Base-by-base conservation (phyloP, 2,797 vertebrate species). In the Martes flavigula region DNA sequence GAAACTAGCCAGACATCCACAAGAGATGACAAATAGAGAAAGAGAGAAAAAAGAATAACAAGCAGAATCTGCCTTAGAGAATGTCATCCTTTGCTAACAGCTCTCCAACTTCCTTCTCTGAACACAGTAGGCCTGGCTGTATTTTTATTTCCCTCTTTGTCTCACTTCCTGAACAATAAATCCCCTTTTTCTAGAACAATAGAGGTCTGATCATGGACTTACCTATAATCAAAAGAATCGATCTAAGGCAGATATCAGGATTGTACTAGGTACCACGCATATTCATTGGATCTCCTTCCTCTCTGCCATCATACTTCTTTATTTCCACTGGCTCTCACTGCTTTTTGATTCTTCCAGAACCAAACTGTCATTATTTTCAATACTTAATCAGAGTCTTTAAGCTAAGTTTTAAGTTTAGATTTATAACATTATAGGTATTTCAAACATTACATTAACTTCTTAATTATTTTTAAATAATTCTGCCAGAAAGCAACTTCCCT, bases 341-440 rank as follows among this genome's bases (percentile, higher is more conserved):
- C 25, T 77, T 82, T 32, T 38, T 30, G 54, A 12, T 75, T 66
- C 11, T 92, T 48, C 72, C 8, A 92, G n/a, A 90, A 89, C 2
- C 18, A 46, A 78, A 78, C 11, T 75, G 8, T 14, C 15, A 70
- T 78, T 72, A 70, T 62, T 89, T 38, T 3, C 35, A 91, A 78
- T 84, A 97, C 56, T 62, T 93, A 6, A 78, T 86, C 20, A 83
- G 68, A 87, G 20, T 25, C 38, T 81, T 89, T 84, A 92, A 70
- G 21, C 73, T n/a, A 79, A 54, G 1, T 0, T 92, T 60, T 43
- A 91, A 62, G 9, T 18, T 25, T 43, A 72, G 58, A 84, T 35
- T 62, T 62, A 13, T 30, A 21, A 58, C 0, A 62, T 73, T 68
- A 54, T 1, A 17, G 78, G 60, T 32, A 18, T 51, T 83, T 91